Evolutionary conservation across 2,113 vertebrate genomes (phyloP), one percentile per base, ranked within the genome.

Genomic region (Eulemur rufifrons): DNA sequence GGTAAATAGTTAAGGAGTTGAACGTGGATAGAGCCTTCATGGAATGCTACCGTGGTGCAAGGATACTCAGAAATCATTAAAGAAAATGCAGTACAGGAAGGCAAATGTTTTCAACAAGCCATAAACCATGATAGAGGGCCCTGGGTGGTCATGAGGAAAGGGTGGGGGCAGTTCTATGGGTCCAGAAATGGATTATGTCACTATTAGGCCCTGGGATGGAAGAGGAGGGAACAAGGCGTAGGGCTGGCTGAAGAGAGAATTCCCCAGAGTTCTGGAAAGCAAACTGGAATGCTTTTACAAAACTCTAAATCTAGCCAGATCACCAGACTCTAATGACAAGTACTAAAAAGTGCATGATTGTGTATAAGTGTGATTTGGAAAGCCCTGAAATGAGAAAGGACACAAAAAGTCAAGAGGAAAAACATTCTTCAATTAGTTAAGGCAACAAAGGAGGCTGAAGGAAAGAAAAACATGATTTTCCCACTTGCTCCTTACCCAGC

Each of bases 1-100:
- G 81, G 77, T 95, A 86, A 85, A 64, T 32, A 95, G 81, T 94
- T 92, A 77, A 95, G 71, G 32, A 66, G 54, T 34, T 88, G 87
- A 63, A 73, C 29, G 47, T 85, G 37, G 71, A 63, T 47, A 14
- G 52, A 68, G 42, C 23, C 32, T 37, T 90, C 59, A 95, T 77
- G 80, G 86, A 86, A 86, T 5, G 17, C 12, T 69, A 56, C 32
- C 78, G 17, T 59, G 71, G 18, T 71, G 4, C 47, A 45, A 71
- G 73, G 54, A 69, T 42, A 84, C 83, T 89, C 56, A 23, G 39
- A 95, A 95, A 95, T 84, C 83, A 52, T 50, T 86, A 39, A 85
- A 89, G 74, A 87, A 91, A 93, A 92, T 42, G 29, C 71, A 93
- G 20, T 34, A 3, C 47, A 81, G 68, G 29, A 74, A 54, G 27